Evolutionary conservation across 2,113 vertebrate species (phyloP), one percentile per base, ranked within the genome.

Genomic region (Galeopterus variegatus): DNA sequence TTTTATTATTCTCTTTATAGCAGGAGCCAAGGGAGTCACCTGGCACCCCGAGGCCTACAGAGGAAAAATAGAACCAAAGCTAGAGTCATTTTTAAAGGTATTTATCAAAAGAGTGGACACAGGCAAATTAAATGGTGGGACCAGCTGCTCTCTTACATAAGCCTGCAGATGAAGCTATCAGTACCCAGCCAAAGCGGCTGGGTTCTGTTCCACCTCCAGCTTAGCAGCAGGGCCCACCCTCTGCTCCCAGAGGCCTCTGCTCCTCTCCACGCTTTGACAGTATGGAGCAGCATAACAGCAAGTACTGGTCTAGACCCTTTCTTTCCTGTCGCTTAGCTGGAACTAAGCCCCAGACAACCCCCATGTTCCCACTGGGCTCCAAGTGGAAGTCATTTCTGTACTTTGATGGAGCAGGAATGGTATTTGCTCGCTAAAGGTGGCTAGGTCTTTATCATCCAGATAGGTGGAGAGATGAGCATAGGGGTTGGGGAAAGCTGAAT

Each of bases 41-140:
- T n/a, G 73, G 52, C 17, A 86, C 11, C 58, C n/a, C 28, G 58
- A 13, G 36, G 11, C n/a, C 93, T 41, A 24, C 33, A 64, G 8
- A 70, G 58, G 45, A 79, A 77, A 50, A 76, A 36, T 1, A 24
- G n/a, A 58, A 72, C 50, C 82, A 87, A 94, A 90, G 70, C 52
- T 77, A 86, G 90, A 89, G 45, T 64, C 28, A 41, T 81, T 77
- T 75, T 45, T 4, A 81, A 60, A 80, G 62, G 41, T n/a, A 15
- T 88, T 81, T 91, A 92, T 83, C 81, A 54, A 93, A 85, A 31
- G 52, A 72, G n/a, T 58, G 36, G 69, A 56, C 62, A 79, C 31
- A 26, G 54, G 19, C 41, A 52, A 33, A 31, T 93, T 77, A 45
- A 41, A 23, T 1, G 12, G 24, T 31, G 31, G 18, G 31, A 24